Base-by-base conservation (phyloP, 2,113 vertebrate species). In the Pholis gunnellus region DNA sequence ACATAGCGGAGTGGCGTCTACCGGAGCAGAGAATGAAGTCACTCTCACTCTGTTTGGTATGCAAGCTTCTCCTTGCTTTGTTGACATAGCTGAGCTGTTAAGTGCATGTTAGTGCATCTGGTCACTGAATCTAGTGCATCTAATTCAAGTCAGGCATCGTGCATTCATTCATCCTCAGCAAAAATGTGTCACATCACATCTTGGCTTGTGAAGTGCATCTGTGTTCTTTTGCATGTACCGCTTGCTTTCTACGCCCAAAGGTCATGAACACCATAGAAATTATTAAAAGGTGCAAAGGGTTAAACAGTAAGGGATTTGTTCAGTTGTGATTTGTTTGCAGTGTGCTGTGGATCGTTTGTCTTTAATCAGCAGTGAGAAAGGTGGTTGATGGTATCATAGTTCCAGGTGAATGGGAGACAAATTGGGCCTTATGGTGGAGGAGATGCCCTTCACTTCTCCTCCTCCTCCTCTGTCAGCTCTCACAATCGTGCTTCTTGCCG, bases 381-480 rank as follows among this genome's bases (percentile, higher is more conserved):
- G 20, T 20, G 57, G 56, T 10, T 82, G 84, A 89, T 87, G 59
- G 68, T 82, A 81, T 82, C 87, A 29, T n/a, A 29, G 68, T 48
- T 76, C 15, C 56, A 64, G 74, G 42, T 57, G 60, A 66, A 71
- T 64, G 71, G 78, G 63, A 86, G 78, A 87, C 82, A 87, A 83
- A 91, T 77, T 87, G 69, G 54, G 22, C 63, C 29, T 65, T 27
- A 63, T 74, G 75, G 38, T 57, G 67, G 40, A 54, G 77, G 66
- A 87, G 87, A 77, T 89, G 88, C 78, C 90, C 84, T 88, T 88
- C 82, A 81, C 63, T 67, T 63, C 78, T 59, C 70, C 67, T 57
- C 59, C 54, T 31, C 27, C 34, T 64, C 34, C 34, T 38, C 29
- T 13, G 11, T 70, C 72, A n/a, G 59, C 50, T 77, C 79, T 72